Percentiles rank a stretch among this genome's conserved stretches.
These are phyloP conservation scores for Herpetotheres cachinnans DNA, from an alignment of 2,113 vertebrate species.

Conservation along the genomic window DNA sequence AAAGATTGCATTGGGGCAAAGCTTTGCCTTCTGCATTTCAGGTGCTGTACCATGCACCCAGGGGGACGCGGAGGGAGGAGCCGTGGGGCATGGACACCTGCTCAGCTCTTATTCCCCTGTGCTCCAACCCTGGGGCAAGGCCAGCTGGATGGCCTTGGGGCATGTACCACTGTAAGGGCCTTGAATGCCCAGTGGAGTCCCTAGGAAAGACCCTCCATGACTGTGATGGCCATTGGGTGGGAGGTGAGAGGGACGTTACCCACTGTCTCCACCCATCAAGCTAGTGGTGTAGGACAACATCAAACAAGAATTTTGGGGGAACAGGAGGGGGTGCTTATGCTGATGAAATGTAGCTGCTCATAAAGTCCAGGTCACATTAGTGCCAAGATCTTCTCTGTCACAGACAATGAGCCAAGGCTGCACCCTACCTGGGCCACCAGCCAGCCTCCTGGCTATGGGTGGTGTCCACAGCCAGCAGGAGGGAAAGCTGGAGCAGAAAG, in stretches of 20 bases:
- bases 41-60: neutral
- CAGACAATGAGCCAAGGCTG: neutral
- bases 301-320: neutral
- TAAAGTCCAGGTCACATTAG: neutral
- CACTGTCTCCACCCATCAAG: neutral
- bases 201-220: neutral
- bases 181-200: neutral
- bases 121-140: neutral
- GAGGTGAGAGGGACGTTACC: neutral
- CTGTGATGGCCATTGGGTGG: neutral
- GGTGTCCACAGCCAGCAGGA: neutral
- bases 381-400: constrained; percentile 32
- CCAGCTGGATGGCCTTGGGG: neutral
- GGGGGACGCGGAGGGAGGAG: neutral
- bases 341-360: constrained; percentile 13
- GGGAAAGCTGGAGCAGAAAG: constrained; percentile 27
- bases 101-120: neutral
- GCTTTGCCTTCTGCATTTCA: neutral
- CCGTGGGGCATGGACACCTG: too few species aligned
- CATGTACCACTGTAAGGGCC: neutral
- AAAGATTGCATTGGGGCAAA: neutral
- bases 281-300: accelerated
- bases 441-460: neutral
- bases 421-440: neutral
- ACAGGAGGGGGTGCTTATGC: neutral